Conservation (phyloP, 2,797 vertebrate species). For the Rhinella marina region DNA sequence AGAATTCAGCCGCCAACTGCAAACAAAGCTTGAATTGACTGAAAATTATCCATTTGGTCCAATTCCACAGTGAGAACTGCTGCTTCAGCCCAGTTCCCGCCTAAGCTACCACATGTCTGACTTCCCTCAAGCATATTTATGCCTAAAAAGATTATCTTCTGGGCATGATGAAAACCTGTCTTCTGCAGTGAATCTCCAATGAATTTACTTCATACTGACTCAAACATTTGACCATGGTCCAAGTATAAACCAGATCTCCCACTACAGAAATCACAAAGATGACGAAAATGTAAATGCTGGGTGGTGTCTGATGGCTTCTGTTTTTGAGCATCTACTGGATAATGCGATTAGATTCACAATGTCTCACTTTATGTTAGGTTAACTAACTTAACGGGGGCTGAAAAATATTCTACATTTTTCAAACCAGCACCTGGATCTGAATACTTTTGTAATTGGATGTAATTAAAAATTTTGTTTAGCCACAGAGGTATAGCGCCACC, state of each 20-base stretch:
- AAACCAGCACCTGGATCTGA: too few relatives aligned
- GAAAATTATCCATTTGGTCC: slow-evolving; percentile 31
- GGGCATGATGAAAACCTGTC: slow-evolving; percentile 40
- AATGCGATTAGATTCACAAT: too few relatives aligned
- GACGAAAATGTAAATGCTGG: neutral
- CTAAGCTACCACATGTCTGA: slow-evolving; percentile 38
- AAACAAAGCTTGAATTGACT: slow-evolving; percentile 14
- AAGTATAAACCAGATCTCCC: neutral
- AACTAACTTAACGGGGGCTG: too few relatives aligned
- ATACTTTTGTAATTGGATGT: too few relatives aligned
- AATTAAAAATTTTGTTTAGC: too few relatives aligned
- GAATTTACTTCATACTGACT: slow-evolving; percentile 37
- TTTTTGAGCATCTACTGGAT: neutral
- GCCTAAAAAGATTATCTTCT: slow-evolving; percentile 54
- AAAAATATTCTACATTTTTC: too few relatives aligned
- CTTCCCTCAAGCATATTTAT: slow-evolving; percentile 54
- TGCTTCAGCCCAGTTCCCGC: slow-evolving; percentile 38
- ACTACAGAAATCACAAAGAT: neutral
- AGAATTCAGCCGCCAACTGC: slow-evolving; percentile 16
- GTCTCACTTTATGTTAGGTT: too few relatives aligned
- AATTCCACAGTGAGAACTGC: slow-evolving; percentile 40
- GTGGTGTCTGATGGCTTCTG: neutral
- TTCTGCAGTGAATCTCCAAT: slow-evolving; percentile 28
- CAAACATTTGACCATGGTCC: slow-evolving; percentile 25
- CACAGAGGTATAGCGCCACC: too few relatives aligned